These are phyloP conservation scores for Hormiphora californensis DNA, from an alignment of 37 sponge, comb jelly and placozoan genomes.

Conservation along the genomic window DNA sequence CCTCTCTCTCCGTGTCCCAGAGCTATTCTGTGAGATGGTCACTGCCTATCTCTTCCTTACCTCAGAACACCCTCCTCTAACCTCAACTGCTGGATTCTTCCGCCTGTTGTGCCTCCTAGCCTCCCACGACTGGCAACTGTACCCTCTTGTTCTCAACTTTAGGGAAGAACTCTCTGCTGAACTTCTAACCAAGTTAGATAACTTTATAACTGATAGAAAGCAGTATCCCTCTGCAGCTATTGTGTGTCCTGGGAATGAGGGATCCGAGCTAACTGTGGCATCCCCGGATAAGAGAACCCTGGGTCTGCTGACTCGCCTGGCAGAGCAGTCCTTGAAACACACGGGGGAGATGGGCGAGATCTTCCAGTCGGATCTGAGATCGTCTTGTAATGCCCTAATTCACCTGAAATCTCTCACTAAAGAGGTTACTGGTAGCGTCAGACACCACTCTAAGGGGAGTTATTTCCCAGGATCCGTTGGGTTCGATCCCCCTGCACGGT, in stretches of 20 bases:
- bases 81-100: slow-evolving; percentile 65
- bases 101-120: slow-evolving; percentile 77
- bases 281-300: background rate
- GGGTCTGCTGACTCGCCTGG: background rate
- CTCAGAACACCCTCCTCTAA: slow-evolving; percentile 69
- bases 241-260: slow-evolving; percentile 26
- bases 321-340: background rate
- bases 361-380: background rate
- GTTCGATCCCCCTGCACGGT: background rate
- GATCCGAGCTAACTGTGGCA: background rate
- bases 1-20: slow-evolving; percentile 74
- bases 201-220: slow-evolving; percentile 5
- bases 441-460: slow-evolving; percentile 33
- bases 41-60: slow-evolving; percentile 70
- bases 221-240: slow-evolving; percentile 10
- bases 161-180: slow-evolving; percentile 1
- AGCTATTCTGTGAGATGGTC: slow-evolving; percentile 84
- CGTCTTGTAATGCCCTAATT: slow-evolving; percentile 25
- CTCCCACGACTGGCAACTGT: slow-evolving; percentile 68
- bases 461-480: slow-evolving; percentile 49
- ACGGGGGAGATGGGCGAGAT: background rate
- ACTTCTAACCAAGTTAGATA: background rate
- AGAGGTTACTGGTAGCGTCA: no score
- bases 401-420: background rate
- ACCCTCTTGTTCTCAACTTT: slow-evolving; percentile 79